phyloP scores from a whole-genome alignment of 2,797 vertebrate genomes.

The Tokudaia tokunoshimensis region DNA sequence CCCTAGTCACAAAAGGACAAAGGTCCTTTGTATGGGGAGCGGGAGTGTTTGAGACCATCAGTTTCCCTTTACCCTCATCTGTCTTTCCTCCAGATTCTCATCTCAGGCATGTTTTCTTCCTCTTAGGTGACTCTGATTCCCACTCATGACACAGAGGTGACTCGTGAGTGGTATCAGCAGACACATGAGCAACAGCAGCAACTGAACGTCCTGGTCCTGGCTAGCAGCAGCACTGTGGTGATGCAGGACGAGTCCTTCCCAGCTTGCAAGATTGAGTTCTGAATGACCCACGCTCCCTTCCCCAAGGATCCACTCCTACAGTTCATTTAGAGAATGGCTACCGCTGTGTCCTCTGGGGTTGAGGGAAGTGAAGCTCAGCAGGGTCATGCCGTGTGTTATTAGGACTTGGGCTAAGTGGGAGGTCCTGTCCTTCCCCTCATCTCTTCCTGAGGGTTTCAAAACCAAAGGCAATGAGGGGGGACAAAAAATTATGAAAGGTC shows the following conservation, averaged over 20 bases:
- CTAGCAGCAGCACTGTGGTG: constrained; percentile 99
- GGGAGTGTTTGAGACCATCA: not conserved
- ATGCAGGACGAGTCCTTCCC: constrained; percentile 99
- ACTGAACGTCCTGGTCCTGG: constrained; percentile 98
- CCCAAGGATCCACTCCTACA: constrained; percentile 76
- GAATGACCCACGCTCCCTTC: constrained; percentile 82
- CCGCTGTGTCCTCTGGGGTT: constrained; percentile 76
- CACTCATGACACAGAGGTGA: constrained; percentile 98
- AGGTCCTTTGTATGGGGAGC: not conserved
- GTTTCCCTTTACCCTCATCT: not conserved
- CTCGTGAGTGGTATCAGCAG: constrained; percentile 99
- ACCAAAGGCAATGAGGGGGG: constrained; percentile 66
- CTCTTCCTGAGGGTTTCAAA: constrained; percentile 63
- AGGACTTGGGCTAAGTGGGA: constrained; percentile 82
- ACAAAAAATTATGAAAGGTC: constrained; percentile 19
- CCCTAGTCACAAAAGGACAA: not conserved
- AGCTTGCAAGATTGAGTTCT: constrained; percentile 99
- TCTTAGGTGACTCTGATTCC: constrained; percentile 97
- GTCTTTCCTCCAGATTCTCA: constrained; percentile 59
- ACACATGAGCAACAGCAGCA: constrained; percentile 99
- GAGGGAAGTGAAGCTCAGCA: constrained; percentile 79
- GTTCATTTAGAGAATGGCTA: constrained; percentile 80
- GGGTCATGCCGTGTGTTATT: constrained; percentile 66
- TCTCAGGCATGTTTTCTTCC: constrained; percentile 69
- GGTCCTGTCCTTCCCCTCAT: constrained; percentile 59